Base-by-base conservation (phyloP, 1,140 invertebrate species). In the Marisa cornuarietis region DNA sequence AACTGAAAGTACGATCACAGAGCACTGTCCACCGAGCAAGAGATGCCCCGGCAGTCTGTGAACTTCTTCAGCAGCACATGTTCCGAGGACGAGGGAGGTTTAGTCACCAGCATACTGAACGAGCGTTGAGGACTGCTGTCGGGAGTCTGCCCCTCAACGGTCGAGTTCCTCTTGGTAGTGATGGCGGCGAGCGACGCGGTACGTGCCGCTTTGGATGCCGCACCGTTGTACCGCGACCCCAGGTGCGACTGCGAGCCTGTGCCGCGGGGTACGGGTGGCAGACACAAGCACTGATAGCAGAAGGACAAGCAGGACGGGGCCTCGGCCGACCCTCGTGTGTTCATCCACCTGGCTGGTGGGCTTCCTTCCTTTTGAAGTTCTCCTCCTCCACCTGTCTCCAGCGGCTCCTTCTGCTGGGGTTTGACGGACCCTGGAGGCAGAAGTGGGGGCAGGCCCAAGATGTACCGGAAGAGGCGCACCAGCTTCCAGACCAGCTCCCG, bases 231-330 rank as follows among this genome's bases (percentile, higher is more conserved):
- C 24, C 71, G 9, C 24, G 18, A 20, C 10, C 54, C 52, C 24
- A 76, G 42, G 5, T 22, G 42, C 10, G 52, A 69, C 11, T 79
- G 68, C 22, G 79, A 66, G 18, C 42, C 63, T 31, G 63, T 52
- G 52, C 85, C 81, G 61, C 87, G 85, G 68, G 68, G 75, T 22
- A 62, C 49, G 2, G 87, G 86, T 1, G 86, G 84, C 51, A 87
- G 85, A 75, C 86, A 88, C 72, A 88, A 65, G 79, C 87, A 88
- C 76, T 86, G 86, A 65, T 82, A 85, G 79, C 87, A 88, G 80
- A 88, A 88, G 0, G 68, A 69, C 81, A 83, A 83, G 72, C 85
- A 88, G 14, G 86, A 79, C 76, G 76, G 76, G 76, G 54, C 65
- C 63, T 77, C 76, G 14, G 65, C 76, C 76, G 14, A 54, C 52